These are phyloP conservation scores for Sturnira hondurensis DNA, from an alignment of 2,113 vertebrate species.

Conservation along the genomic window DNA sequence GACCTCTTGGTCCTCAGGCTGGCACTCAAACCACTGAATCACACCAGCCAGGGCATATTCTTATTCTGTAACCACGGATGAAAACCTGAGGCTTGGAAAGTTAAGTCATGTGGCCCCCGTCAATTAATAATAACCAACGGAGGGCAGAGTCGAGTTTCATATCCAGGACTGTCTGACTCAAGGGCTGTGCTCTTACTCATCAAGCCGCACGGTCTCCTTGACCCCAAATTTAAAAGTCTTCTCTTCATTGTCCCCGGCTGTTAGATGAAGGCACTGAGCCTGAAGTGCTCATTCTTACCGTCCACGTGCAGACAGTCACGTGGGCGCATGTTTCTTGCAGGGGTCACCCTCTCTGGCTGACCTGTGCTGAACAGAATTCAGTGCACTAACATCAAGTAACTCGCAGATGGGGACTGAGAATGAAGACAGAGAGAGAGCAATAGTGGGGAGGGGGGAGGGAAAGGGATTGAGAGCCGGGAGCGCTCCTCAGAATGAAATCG, in stretches of 20 bases:
- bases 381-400: not conserved
- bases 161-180: not conserved
- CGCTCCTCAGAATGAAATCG: not conserved
- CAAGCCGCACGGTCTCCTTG: not conserved
- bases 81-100: not conserved
- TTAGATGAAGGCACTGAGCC: not conserved
- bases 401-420: not conserved
- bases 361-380: not conserved
- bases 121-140: not conserved
- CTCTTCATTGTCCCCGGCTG: not conserved
- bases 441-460: too few relatives aligned
- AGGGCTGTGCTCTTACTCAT: not conserved
- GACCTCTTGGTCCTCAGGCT: too few relatives aligned
- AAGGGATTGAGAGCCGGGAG: not conserved
- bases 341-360: not conserved
- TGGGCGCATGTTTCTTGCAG: not conserved
- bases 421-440: not conserved
- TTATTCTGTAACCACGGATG: not conserved
- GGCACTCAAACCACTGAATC: too few relatives aligned
- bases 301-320: not conserved
- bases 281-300: not conserved
- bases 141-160: not conserved
- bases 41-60: too few relatives aligned
- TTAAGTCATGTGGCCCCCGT: not conserved
- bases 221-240: not conserved